These are phyloP conservation scores for Acanthococcus lagerstroemiae DNA, from an alignment of 2,888 invertebrate genomes.

Conservation along the genomic window DNA sequence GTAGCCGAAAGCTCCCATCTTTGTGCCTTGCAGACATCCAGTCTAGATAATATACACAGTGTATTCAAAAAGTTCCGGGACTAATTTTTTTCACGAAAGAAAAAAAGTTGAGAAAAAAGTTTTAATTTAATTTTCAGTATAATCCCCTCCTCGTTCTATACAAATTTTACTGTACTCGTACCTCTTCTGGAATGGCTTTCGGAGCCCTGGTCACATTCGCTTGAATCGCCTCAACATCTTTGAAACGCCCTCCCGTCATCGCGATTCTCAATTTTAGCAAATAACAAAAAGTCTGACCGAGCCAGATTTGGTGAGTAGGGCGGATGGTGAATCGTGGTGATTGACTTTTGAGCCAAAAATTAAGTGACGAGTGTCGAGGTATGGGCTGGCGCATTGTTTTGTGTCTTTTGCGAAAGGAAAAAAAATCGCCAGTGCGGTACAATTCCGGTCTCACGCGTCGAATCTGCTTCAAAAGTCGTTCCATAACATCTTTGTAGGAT, in stretches of 20 bases:
- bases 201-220: not conserved
- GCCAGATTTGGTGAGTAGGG: not conserved
- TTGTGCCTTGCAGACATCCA: too few species aligned
- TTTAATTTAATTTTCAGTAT: not conserved
- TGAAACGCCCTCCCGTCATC: not conserved
- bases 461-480: not conserved
- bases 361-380: not conserved
- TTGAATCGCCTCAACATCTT: not conserved
- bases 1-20: too few species aligned
- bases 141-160: not conserved
- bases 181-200: not conserved
- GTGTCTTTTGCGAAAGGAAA: not conserved
- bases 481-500: not conserved
- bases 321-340: not conserved
- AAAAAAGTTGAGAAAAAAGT: not conserved
- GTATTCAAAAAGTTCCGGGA: not conserved
- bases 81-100: not conserved
- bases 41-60: not conserved
- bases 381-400: not conserved
- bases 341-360: not conserved
- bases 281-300: too few species aligned
- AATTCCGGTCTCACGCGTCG: not conserved
- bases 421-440: not conserved
- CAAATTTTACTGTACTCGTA: not conserved
- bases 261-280: too few species aligned